A percentile compares a stretch with the other conserved stretches of the same genome.
These are phyloP conservation scores for Pammene aurita DNA, from an alignment of 2,888 invertebrate genomes.

Conservation along the genomic window DNA sequence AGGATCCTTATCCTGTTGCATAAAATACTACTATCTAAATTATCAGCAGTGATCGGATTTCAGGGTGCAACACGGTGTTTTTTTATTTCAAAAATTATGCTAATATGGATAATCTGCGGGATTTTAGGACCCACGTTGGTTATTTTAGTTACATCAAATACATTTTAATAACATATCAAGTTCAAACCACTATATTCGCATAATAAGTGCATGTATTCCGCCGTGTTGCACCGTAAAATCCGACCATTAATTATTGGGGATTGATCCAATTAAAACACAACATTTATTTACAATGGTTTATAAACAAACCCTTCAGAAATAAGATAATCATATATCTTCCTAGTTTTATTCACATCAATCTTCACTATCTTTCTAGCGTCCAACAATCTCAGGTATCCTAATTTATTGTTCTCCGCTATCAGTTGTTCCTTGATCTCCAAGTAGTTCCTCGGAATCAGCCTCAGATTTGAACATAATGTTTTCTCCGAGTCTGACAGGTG, in stretches of 20 bases:
- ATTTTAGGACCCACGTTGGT: too few relatives aligned
- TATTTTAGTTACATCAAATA: too few relatives aligned
- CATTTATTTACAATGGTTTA: slow-evolving; percentile 73
- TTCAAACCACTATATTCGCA: too few relatives aligned
- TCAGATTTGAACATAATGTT: slow-evolving; percentile 88
- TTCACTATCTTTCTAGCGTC: slow-evolving; percentile 93
- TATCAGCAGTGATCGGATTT: too few relatives aligned
- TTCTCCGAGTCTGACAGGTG: slow-evolving; percentile 88
- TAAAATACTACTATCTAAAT: too few relatives aligned
- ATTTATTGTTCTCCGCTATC: slow-evolving; percentile 89
- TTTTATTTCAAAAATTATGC: too few relatives aligned
- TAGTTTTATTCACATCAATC: slow-evolving; percentile 96
- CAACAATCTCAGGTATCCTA: slow-evolving; percentile 88
- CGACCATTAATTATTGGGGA: neutral
- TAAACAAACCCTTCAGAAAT: slow-evolving; percentile 88
- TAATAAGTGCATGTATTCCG: too few relatives aligned
- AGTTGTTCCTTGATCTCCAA: slow-evolving; percentile 90
- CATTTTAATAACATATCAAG: too few relatives aligned
- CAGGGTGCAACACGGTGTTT: too few relatives aligned
- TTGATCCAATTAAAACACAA: slow-evolving; percentile 40
- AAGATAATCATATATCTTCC: slow-evolving; percentile 92
- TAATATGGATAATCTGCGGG: too few relatives aligned
- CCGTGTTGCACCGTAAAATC: too few relatives aligned
- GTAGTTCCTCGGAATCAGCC: slow-evolving; percentile 90
- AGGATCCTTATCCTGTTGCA: too few relatives aligned